phyloP scores from a whole-genome alignment of 2,888 invertebrate genomes.

The Orchesella flavescens region DNA sequence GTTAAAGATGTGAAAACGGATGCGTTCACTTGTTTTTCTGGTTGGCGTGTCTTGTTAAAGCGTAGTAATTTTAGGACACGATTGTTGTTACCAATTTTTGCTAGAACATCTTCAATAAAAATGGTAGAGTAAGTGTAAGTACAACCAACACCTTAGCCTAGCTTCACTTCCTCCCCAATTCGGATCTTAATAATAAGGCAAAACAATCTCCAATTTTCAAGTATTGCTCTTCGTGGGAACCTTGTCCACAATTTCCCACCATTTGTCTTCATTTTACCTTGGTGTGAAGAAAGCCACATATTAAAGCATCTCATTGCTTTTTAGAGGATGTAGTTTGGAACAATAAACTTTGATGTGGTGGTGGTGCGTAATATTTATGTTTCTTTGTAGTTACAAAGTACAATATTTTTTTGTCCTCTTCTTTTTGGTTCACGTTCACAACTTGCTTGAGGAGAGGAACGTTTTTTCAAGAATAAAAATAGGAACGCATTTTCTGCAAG shows the following conservation, averaged over 20 bases:
- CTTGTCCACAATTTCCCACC: constrained; percentile 11
- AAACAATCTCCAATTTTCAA: constrained; percentile 17
- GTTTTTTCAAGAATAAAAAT: no score
- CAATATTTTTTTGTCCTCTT: no score
- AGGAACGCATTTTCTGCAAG: no score
- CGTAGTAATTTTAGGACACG: no score
- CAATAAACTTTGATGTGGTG: not conserved
- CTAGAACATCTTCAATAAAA: no score
- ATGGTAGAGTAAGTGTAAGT: no score
- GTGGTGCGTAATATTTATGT: not conserved
- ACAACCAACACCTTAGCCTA: not conserved
- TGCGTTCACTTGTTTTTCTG: no score
- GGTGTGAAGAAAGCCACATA: constrained; percentile 13
- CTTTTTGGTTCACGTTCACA: no score
- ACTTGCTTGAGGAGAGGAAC: no score
- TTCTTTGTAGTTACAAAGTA: not conserved
- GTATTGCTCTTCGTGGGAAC: constrained; percentile 27
- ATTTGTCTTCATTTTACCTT: constrained; percentile 6
- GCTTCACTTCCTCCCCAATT: not conserved
- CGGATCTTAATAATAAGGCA: not conserved
- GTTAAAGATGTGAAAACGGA: no score
- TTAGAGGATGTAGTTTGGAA: not conserved
- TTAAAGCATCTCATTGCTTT: constrained; percentile 9
- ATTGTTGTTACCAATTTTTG: no score
- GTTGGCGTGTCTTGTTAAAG: no score